These are phyloP conservation scores for Phaethon lepturus DNA, from an alignment of 2,113 vertebrate species.

Conservation along the genomic window DNA sequence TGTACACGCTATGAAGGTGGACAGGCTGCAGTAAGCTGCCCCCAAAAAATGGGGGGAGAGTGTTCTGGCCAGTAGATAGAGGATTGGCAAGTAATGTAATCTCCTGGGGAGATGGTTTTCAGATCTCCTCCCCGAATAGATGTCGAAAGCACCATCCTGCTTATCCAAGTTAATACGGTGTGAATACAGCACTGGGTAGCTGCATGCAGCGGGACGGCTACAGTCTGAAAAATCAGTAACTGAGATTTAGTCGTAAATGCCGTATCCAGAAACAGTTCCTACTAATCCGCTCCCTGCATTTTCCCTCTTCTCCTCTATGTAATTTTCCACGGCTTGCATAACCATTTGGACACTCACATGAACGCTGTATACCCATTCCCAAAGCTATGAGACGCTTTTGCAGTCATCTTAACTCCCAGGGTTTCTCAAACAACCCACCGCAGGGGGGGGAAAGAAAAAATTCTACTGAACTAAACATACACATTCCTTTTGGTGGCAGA, in stretches of 20 bases:
- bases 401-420: not conserved
- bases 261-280: not conserved
- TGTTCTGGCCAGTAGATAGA: not conserved
- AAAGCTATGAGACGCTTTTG: not conserved
- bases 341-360: not conserved
- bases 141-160: not conserved
- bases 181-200: not conserved
- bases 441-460: not conserved
- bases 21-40: not conserved
- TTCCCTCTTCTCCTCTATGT: not conserved
- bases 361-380: not conserved
- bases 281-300: not conserved
- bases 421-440: not conserved
- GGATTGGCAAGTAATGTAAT: constrained; percentile 7
- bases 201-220: not conserved
- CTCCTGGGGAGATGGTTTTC: constrained; percentile 21
- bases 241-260: not conserved
- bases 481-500: not conserved
- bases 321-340: not conserved
- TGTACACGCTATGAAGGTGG: not conserved
- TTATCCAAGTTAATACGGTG: not conserved
- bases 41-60: not conserved
- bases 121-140: not conserved
- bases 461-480: not conserved
- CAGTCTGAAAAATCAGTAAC: not conserved